Evolutionary conservation across 2,113 vertebrate genomes (phyloP).

Genomic region (Rostratula benghalensis): DNA sequence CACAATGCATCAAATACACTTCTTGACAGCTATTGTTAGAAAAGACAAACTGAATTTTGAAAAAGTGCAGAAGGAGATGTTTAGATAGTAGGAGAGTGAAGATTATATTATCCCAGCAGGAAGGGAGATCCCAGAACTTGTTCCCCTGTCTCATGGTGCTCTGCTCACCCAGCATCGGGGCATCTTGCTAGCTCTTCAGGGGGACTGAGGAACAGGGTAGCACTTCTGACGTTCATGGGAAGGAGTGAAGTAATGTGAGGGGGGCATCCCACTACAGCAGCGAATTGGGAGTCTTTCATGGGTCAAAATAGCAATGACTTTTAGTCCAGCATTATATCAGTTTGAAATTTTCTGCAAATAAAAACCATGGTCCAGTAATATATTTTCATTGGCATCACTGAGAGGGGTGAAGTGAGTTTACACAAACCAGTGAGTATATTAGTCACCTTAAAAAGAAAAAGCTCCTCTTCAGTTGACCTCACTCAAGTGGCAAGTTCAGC

Average conservation of each 20-base stretch:
- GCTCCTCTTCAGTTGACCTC: background rate
- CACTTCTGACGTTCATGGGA: background rate
- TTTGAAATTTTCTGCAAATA: background rate
- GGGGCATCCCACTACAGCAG: background rate
- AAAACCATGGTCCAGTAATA: background rate
- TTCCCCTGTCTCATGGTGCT: background rate
- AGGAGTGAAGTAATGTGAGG: background rate
- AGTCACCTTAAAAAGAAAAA: background rate
- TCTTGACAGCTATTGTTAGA: background rate
- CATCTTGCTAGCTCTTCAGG: background rate
- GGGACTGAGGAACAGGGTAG: accelerated
- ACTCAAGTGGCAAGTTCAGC: background rate
- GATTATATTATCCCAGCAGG: background rate
- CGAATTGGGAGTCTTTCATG: background rate
- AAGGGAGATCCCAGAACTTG: accelerated
- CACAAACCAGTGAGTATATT: background rate
- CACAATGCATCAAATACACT: background rate
- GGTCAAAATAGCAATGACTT: background rate
- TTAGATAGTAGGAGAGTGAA: background rate
- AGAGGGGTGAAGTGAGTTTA: background rate
- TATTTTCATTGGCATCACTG: background rate
- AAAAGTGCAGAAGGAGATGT: background rate
- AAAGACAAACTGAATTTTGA: background rate
- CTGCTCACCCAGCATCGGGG: accelerated
- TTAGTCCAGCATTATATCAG: background rate